A percentile compares a stretch with the other conserved stretches of the same genome.
Conservation (phyloP, 1,140 invertebrate species). For the Tetraneura akinire region DNA sequence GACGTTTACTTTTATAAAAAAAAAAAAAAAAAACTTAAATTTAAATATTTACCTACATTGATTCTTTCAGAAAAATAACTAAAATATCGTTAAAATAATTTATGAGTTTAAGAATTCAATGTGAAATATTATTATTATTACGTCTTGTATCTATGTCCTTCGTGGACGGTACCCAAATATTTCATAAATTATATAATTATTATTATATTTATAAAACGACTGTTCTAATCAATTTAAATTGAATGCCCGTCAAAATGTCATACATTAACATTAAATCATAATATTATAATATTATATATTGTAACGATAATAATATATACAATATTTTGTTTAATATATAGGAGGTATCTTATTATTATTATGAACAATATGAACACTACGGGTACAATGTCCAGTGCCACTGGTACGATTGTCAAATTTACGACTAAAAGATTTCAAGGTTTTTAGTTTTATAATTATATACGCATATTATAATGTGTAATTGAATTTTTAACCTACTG, state of each 20-base stretch:
- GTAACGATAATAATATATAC: neutral
- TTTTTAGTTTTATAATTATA: constrained; percentile 36
- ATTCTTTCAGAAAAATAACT: too few species aligned
- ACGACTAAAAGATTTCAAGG: constrained; percentile 24
- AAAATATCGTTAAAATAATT: constrained; percentile 3
- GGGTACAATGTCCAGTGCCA: neutral
- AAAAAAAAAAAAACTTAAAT: too few species aligned
- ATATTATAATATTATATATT: neutral
- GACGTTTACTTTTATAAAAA: too few species aligned
- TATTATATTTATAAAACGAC: neutral
- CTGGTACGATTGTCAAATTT: constrained; percentile 37
- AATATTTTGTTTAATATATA: neutral
- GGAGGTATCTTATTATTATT: neutral
- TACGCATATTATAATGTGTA: constrained; percentile 18
- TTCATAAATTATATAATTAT: neutral
- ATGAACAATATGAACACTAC: neutral
- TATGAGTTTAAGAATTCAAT: neutral
- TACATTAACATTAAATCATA: too few species aligned
- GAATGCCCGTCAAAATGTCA: neutral
- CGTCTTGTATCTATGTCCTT: neutral
- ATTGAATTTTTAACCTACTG: neutral
- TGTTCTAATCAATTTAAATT: neutral
- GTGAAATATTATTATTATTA: neutral
- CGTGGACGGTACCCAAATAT: neutral
- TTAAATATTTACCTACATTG: too few species aligned